These are phyloP conservation scores for Macaca fascicularis DNA, from an alignment of 2,113 vertebrate genomes.

Conservation along the genomic window DNA sequence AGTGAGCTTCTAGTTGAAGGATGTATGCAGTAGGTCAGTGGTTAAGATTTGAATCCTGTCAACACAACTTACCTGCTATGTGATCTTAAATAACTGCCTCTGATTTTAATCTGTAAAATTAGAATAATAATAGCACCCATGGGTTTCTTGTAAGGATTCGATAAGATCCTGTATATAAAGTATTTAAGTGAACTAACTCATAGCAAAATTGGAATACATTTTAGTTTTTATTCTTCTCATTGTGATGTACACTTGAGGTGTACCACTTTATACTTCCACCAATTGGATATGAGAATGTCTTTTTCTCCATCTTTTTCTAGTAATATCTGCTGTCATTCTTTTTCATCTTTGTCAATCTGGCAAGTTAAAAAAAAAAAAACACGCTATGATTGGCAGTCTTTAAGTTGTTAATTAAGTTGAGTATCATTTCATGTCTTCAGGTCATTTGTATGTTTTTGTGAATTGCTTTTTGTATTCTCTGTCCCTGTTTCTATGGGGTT, in stretches of 20 bases:
- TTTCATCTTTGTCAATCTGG: constrained; percentile 21
- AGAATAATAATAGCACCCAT: background rate
- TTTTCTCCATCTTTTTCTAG: background rate
- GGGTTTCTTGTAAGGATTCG: background rate
- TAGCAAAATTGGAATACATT: background rate
- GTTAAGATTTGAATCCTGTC: constrained; percentile 10
- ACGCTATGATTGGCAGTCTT: background rate
- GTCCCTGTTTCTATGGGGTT: background rate
- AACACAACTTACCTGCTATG: background rate
- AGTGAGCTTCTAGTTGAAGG: background rate
- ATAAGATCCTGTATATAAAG: background rate
- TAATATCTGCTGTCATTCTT: background rate
- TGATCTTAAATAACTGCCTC: background rate
- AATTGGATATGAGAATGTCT: background rate
- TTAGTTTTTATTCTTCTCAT: constrained; percentile 6
- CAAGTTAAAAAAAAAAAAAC: background rate
- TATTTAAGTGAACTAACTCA: background rate
- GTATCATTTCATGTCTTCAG: background rate
- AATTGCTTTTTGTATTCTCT: constrained; percentile 28
- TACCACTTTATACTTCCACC: background rate
- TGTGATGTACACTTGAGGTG: background rate
- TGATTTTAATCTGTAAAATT: constrained; percentile 39
- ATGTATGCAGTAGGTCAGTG: background rate
- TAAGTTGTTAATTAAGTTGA: constrained; percentile 5
- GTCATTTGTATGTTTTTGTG: background rate